Conservation (phyloP, 1,140 invertebrate species). For the Drosophila kepulauana region DNA sequence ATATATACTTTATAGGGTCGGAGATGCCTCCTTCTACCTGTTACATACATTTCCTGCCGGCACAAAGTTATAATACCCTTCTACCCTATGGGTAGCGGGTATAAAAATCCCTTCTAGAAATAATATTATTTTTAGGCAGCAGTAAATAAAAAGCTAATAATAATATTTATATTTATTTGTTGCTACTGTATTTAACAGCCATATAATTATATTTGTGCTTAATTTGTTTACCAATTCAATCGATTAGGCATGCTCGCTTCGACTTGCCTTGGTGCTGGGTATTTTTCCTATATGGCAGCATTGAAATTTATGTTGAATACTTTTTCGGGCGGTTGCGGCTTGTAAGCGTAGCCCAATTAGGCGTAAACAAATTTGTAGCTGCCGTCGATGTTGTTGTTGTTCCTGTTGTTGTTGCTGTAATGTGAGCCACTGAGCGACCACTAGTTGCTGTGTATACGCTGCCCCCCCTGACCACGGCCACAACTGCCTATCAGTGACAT, state of each 20-base stretch:
- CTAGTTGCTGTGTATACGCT: conserved; percentile 65
- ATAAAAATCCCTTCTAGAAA: too few species aligned
- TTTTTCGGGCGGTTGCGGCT: conserved; percentile 50
- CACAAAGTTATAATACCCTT: too few species aligned
- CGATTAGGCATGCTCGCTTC: background rate
- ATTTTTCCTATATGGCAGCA: conserved; percentile 11
- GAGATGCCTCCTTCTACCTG: too few species aligned
- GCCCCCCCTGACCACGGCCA: background rate
- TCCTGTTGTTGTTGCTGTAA: conserved; percentile 53
- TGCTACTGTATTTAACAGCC: background rate
- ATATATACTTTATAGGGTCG: too few species aligned
- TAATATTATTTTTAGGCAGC: too few species aligned
- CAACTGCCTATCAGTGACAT: conserved; percentile 54
- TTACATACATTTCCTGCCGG: too few species aligned
- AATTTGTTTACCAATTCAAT: background rate
- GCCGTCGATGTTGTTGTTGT: conserved; percentile 49
- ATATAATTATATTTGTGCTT: too few species aligned
- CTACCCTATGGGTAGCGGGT: too few species aligned
- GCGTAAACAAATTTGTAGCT: conserved; percentile 79
- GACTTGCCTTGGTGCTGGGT: background rate
- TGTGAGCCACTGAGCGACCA: conserved; percentile 66
- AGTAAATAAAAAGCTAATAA: too few species aligned
- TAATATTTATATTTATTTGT: background rate
- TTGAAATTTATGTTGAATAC: conserved; percentile 50
- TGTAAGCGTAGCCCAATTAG: conserved; percentile 81